These are phyloP conservation scores for Aleiodes sp. DNA, from an alignment of 1,140 invertebrate genomes.

Conservation along the genomic window DNA sequence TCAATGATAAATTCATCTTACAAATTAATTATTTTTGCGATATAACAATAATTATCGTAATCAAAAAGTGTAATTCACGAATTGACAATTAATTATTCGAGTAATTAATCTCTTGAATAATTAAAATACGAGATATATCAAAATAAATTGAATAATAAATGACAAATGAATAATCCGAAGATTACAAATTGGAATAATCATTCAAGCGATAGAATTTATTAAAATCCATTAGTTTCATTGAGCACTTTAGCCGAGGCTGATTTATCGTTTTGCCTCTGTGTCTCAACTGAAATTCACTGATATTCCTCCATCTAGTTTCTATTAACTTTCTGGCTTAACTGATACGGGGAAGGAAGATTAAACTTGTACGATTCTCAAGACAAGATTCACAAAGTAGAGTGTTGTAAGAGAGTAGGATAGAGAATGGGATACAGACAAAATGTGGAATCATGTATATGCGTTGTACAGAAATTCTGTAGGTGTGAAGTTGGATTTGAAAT, in stretches of 20 bases:
- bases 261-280: too few species aligned
- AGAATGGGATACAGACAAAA: background rate
- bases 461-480: background rate
- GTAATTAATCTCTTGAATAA: too few species aligned
- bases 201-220: background rate
- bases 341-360: background rate
- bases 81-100: too few species aligned
- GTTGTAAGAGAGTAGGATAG: too few species aligned
- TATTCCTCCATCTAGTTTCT: too few species aligned
- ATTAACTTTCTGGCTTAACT: background rate
- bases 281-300: background rate
- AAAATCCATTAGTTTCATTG: conserved; percentile 7
- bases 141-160: too few species aligned
- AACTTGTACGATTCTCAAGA: background rate
- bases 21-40: too few species aligned
- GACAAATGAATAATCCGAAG: background rate
- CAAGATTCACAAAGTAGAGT: background rate
- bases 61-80: too few species aligned
- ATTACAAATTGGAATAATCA: too few species aligned
- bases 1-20: too few species aligned
- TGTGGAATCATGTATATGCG: conserved; percentile 1
- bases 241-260: background rate
- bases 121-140: too few species aligned
- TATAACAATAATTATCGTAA: too few species aligned
- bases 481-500: background rate